Conservation (phyloP, 2,113 vertebrate species). For the Fukomys damarensis region DNA sequence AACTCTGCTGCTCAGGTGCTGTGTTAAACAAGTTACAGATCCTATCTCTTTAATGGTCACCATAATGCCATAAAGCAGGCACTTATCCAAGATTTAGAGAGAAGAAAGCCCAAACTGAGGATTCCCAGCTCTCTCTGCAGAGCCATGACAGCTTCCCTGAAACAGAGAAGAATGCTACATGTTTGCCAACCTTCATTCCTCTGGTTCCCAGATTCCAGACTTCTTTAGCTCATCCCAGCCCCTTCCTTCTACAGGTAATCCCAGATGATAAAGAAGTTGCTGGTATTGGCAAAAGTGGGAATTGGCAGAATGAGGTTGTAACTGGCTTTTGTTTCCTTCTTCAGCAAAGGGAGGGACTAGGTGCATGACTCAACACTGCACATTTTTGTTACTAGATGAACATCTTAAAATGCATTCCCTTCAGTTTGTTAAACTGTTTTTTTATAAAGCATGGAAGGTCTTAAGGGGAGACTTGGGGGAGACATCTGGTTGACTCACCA, state of each 20-base stretch:
- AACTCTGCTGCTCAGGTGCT: neutral
- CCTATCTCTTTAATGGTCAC: neutral
- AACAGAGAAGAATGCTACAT: neutral
- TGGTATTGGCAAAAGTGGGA: neutral
- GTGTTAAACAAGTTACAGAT: neutral
- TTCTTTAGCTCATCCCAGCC: neutral
- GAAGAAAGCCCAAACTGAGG: neutral
- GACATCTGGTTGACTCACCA: neutral
- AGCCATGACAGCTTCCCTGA: too few relatives aligned
- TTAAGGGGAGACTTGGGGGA: neutral
- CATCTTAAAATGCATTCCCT: neutral
- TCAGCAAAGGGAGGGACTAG: neutral
- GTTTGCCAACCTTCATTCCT: neutral
- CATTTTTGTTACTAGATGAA: neutral
- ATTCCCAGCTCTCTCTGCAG: neutral
- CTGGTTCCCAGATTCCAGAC: neutral
- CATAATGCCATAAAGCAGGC: neutral
- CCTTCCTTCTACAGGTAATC: neutral
- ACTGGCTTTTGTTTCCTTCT: neutral
- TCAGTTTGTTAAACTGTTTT: neutral
- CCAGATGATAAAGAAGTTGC: neutral
- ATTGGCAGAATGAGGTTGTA: neutral
- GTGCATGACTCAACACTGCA: neutral
- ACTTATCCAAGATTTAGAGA: neutral
- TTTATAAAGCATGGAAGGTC: neutral